These are phyloP conservation scores for Bemisia tabaci DNA, from an alignment of 1,140 invertebrate genomes.

Conservation along the genomic window DNA sequence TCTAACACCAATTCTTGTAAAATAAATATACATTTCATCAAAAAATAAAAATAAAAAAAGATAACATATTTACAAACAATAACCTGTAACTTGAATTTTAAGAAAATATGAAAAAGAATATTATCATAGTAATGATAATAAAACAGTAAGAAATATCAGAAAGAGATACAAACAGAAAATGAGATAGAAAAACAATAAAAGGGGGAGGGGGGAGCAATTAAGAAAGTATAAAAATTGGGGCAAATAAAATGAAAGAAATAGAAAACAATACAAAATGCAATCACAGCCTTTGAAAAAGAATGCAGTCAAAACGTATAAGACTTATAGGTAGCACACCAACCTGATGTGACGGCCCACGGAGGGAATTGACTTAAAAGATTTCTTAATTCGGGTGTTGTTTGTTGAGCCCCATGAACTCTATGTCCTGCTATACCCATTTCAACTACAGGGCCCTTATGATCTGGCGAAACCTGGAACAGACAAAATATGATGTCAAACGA, in stretches of 20 bases:
- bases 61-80: neutral
- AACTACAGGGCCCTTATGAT: conserved; percentile 30
- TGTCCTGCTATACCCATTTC: conserved; percentile 46
- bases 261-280: neutral
- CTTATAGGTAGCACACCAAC: conserved; percentile 43
- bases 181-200: neutral
- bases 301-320: conserved; percentile 25
- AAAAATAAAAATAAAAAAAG: neutral
- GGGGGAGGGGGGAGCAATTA: neutral
- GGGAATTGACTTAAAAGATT: conserved; percentile 41
- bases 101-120: too few relatives aligned
- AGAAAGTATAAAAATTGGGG: neutral
- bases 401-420: conserved; percentile 43
- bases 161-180: too few relatives aligned
- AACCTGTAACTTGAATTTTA: too few relatives aligned
- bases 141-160: neutral
- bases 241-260: neutral
- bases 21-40: too few relatives aligned
- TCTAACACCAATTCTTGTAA: too few relatives aligned
- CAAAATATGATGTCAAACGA: neutral
- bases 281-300: neutral
- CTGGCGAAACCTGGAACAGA: conserved; percentile 6
- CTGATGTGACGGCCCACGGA: conserved; percentile 40
- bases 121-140: neutral
- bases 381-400: conserved; percentile 37